Conservation (phyloP, 2,113 vertebrate genomes). For the Gymnobelideus leadbeateri region DNA sequence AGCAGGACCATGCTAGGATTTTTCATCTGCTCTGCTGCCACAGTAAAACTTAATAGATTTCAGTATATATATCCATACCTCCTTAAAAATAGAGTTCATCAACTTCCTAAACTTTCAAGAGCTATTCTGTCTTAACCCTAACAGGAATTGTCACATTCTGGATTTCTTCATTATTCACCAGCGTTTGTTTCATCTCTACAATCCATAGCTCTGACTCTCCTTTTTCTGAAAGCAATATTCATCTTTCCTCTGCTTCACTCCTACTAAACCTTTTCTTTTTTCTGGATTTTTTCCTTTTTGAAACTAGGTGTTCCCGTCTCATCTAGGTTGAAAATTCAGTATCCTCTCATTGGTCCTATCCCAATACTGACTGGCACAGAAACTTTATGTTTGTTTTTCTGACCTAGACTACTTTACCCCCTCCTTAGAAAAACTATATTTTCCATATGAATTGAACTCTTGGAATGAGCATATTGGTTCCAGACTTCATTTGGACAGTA, state of each 20-base stretch:
- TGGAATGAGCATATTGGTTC: not conserved
- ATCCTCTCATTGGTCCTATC: not conserved
- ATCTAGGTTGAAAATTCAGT: not conserved
- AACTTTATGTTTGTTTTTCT: not conserved
- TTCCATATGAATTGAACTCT: not conserved
- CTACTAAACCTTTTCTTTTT: not conserved
- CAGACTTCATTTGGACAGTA: not conserved
- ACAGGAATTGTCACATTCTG: not conserved
- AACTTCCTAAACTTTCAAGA: not conserved
- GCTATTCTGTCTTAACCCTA: not conserved
- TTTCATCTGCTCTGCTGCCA: not conserved
- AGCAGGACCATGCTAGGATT: not conserved
- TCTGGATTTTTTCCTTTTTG: not conserved
- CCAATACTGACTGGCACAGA: not conserved
- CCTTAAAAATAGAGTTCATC: not conserved
- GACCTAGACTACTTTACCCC: not conserved
- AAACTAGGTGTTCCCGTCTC: not conserved
- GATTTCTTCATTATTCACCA: not conserved
- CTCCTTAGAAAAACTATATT: not conserved
- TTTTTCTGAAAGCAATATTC: not conserved
- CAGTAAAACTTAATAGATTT: not conserved
- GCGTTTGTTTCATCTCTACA: not conserved
- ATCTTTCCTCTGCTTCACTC: not conserved
- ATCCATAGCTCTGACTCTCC: not conserved
- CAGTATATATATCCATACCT: not conserved